A percentile compares a stretch with the other conserved stretches of the same genome.
These are phyloP conservation scores for Psix sp. DNA, from an alignment of 1,140 invertebrate species.

Conservation along the genomic window DNA sequence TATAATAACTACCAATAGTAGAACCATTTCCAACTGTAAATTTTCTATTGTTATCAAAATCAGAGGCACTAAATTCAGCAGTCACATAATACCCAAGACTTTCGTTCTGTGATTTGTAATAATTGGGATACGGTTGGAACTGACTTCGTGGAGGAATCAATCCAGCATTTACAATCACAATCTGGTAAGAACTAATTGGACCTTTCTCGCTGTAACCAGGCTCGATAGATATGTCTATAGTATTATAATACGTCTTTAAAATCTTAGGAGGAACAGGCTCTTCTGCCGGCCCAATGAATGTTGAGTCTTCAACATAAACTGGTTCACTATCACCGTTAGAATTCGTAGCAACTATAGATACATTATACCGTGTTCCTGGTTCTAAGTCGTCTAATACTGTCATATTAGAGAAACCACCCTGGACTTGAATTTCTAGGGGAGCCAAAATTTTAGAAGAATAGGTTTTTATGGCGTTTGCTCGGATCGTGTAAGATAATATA, in stretches of 20 bases:
- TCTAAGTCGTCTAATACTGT: constrained; percentile 80
- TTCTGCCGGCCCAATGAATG: constrained; percentile 83
- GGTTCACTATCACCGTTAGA: constrained; percentile 79
- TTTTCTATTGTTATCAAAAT: constrained; percentile 77
- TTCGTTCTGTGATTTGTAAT: constrained; percentile 78
- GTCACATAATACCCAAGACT: constrained; percentile 87
- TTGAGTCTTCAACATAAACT: constrained; percentile 79
- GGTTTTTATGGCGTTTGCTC: constrained; percentile 64
- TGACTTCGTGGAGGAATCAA: constrained; percentile 63
- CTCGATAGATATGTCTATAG: constrained; percentile 80
- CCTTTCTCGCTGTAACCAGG: constrained; percentile 84
- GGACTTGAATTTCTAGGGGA: constrained; percentile 70
- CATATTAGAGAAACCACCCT: constrained; percentile 71
- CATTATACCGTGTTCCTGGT: constrained; percentile 84
- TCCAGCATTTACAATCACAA: constrained; percentile 82
- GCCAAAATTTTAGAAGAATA: constrained; percentile 60
- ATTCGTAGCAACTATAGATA: constrained; percentile 82
- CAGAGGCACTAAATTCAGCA: constrained; percentile 82
- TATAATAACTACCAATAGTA: constrained; percentile 86
- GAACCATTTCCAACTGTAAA: constrained; percentile 88
- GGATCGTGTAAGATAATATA: constrained; percentile 79
- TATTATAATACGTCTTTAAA: constrained; percentile 77
- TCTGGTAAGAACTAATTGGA: constrained; percentile 83
- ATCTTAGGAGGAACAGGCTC: constrained; percentile 81
- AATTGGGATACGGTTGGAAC: constrained; percentile 70